Evolutionary conservation across 2,888 invertebrate genomes (phyloP).

Genomic region (Monopis laevigella): DNA sequence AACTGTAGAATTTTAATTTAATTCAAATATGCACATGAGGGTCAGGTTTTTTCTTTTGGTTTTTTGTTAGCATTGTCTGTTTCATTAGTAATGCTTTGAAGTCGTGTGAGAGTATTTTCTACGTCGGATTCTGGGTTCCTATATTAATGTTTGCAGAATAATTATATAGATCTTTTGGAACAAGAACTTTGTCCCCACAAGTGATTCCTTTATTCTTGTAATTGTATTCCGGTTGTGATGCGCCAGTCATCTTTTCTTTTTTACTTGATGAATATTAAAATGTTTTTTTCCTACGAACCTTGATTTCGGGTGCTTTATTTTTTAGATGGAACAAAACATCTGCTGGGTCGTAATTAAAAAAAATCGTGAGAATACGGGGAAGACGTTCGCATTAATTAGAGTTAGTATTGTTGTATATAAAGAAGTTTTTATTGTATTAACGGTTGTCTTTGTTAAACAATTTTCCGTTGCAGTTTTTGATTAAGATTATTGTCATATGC

Average conservation of each 20-base stretch:
- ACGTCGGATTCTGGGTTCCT: constrained; percentile 26
- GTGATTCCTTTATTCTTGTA: constrained; percentile 51
- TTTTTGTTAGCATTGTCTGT: constrained; percentile 35
- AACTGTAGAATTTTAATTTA: constrained; percentile 52
- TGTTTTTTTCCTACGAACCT: constrained; percentile 35
- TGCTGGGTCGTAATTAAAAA: constrained; percentile 54
- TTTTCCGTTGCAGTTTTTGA: no score
- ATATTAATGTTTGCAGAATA: constrained; percentile 39
- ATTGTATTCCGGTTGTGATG: constrained; percentile 62
- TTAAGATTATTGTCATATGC: no score
- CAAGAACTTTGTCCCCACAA: constrained; percentile 53
- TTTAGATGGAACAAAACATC: constrained; percentile 45
- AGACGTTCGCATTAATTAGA: constrained; percentile 44
- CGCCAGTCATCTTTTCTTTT: constrained; percentile 51
- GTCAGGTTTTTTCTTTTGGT: constrained; percentile 47
- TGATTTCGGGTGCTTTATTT: constrained; percentile 42
- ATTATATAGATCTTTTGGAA: constrained; percentile 43
- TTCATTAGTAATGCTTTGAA: constrained; percentile 49
- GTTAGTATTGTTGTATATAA: constrained; percentile 25
- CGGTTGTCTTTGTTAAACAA: no score
- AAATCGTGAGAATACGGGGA: constrained; percentile 58
- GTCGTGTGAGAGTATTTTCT: constrained; percentile 44
- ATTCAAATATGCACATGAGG: constrained; percentile 46
- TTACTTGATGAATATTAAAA: constrained; percentile 51
- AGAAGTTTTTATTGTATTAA: constrained; percentile 4